phyloP scores from a whole-genome alignment of 2,888 invertebrate genomes.

The Endomychus coccineus region DNA sequence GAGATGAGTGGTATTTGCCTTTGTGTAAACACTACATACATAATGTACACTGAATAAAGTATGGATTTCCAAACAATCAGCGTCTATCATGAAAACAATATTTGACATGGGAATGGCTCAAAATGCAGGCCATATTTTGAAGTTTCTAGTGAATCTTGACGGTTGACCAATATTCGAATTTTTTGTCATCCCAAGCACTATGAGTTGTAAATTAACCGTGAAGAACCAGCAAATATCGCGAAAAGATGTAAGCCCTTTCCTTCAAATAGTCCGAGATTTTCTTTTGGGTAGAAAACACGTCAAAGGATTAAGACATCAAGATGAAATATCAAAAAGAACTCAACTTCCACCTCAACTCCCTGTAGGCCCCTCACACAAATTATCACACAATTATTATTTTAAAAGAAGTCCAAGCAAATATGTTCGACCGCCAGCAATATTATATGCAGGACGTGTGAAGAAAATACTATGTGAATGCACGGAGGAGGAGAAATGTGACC shows the following conservation, averaged over 20 bases:
- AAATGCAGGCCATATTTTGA: no score
- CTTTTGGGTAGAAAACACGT: conserved; percentile 10
- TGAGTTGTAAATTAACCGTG: not conserved
- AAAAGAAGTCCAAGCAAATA: conserved; percentile 2
- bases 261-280: conserved; percentile 8
- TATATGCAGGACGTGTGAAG: not conserved
- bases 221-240: not conserved
- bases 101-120: no score
- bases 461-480: not conserved
- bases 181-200: not conserved
- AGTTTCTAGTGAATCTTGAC: no score
- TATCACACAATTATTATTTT: conserved; percentile 8
- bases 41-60: no score
- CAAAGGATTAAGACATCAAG: not conserved
- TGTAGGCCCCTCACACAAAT: conserved; percentile 6
- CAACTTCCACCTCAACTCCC: conserved; percentile 4
- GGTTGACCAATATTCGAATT: not conserved
- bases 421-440: conserved; percentile 3
- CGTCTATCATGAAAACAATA: no score
- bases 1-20: no score
- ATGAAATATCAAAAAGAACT: conserved; percentile 4
- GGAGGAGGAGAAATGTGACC: conserved; percentile 1
- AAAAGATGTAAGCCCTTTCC: conserved; percentile 3
- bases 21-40: no score
- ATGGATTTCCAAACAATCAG: no score